Percentiles rank a stretch among this genome's conserved stretches.
phyloP scores from a whole-genome alignment of 2,888 invertebrate genomes.

The Polia nebulosa region DNA sequence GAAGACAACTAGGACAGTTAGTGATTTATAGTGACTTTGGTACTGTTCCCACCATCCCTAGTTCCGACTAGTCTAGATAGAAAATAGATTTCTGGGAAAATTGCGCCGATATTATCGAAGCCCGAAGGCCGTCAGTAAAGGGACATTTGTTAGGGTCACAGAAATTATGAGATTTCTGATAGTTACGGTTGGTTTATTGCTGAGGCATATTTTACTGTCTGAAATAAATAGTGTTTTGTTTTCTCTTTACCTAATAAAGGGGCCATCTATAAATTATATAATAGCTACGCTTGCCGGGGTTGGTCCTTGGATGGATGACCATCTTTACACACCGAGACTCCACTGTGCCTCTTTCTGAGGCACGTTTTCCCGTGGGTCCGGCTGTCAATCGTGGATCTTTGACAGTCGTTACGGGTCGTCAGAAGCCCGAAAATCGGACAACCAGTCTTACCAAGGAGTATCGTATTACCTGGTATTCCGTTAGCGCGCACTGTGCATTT shows the following conservation, averaged over 20 bases:
- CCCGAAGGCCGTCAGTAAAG: slow-evolving; percentile 4
- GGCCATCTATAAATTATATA: no score
- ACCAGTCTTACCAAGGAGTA: no score
- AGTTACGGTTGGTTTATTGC: not conserved
- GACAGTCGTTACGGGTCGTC: no score
- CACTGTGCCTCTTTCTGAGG: no score
- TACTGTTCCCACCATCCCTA: slow-evolving; percentile 46
- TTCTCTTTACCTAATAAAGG: not conserved
- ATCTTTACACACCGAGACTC: no score
- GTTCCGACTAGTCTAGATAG: slow-evolving; percentile 52
- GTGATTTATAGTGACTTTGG: slow-evolving; percentile 63
- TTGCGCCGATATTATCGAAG: slow-evolving; percentile 33
- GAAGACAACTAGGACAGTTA: slow-evolving; percentile 56
- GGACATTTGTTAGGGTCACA: slow-evolving; percentile 14
- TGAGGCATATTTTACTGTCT: not conserved
- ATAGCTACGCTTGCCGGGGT: no score
- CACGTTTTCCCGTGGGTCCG: no score
- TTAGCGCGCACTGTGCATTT: no score
- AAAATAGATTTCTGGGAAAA: slow-evolving; percentile 60
- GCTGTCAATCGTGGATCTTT: no score
- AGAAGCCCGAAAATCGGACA: no score
- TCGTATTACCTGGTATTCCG: no score
- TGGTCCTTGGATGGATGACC: no score
- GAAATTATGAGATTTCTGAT: slow-evolving; percentile 14
- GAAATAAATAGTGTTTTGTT: not conserved